Evolutionary conservation across 2,888 invertebrate genomes (phyloP).

Genomic region (Acleris emargana): DNA sequence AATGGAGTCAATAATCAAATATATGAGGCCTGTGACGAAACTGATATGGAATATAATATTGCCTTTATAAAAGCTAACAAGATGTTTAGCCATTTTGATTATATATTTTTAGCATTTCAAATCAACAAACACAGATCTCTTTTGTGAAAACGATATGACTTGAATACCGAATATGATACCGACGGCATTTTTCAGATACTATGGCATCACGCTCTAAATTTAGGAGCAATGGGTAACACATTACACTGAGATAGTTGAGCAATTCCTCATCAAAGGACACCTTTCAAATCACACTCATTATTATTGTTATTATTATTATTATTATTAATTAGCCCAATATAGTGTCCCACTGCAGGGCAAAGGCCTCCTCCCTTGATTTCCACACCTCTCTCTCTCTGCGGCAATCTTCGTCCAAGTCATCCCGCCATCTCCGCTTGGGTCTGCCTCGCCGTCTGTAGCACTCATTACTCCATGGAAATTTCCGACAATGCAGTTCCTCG

Average conservation of each 20-base stretch:
- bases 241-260: conserved; percentile 26
- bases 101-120: background rate
- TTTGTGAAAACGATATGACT: background rate
- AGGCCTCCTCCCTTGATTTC: too few relatives aligned
- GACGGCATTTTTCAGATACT: background rate
- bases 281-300: background rate
- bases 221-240: background rate
- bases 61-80: too few relatives aligned
- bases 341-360: too few relatives aligned
- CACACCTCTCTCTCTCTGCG: too few relatives aligned
- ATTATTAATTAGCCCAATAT: too few relatives aligned
- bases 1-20: background rate
- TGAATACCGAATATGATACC: background rate
- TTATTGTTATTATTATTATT: too few relatives aligned
- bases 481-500: background rate
- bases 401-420: too few relatives aligned
- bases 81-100: too few relatives aligned
- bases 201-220: conserved; percentile 2
- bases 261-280: conserved; percentile 4
- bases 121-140: conserved; percentile 10
- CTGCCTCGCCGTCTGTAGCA: too few relatives aligned
- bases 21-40: background rate
- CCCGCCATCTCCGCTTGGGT: too few relatives aligned
- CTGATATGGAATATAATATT: too few relatives aligned
- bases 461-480: conserved; percentile 5